Base-by-base conservation (phyloP, 1,140 invertebrate genomes). In the Luehdorfia chinensis region DNA sequence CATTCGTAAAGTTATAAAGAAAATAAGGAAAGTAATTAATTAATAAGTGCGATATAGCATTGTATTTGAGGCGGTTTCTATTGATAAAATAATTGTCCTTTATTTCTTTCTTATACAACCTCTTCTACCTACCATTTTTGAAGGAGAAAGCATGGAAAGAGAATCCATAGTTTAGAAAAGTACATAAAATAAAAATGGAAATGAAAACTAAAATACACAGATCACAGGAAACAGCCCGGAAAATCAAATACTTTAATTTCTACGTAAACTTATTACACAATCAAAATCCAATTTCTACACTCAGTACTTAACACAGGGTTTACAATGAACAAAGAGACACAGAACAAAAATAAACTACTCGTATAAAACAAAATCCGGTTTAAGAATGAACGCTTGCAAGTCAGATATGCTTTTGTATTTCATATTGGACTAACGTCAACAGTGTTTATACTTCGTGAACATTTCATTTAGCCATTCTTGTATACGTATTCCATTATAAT, bases 71-170 rank as follows among this genome's bases (percentile, higher is more conserved):
- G 13, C 27, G 14, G 23, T 41, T 14, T 41, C 39, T 43, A 43
- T 43, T 16, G 15, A 34, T 28, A 18, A 43, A 30, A 28, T 30
- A 43, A 16, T 15, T 43, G 21, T 48, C 36, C 27, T 74, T 75
- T 81, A 76, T 75, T 72, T 67, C 47, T 67, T 79, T 63, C 65
- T 45, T 71, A 85, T 85, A 85, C 81, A 85, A 85, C 81, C 81
- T 85, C 81, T 63, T 85, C 81, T 84, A 84, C 80, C 81, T 85
- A 85, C 81, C 81, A 85, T 83, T 62, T 81, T 81, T 75, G 78
- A 77, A 75, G 81, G 68, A 80, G 80, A 77, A 68, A 83, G 81
- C 81, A 85, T 85, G 81, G 81, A 85, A 85, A 85, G 60, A 80
- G 77, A 81, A 66, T 76, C 72, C 78, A 80, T 73, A 67, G 66